A percentile compares a stretch with the other conserved stretches of the same genome.
Conservation (phyloP, 2,797 vertebrate genomes). For the Gallinago stenura region DNA sequence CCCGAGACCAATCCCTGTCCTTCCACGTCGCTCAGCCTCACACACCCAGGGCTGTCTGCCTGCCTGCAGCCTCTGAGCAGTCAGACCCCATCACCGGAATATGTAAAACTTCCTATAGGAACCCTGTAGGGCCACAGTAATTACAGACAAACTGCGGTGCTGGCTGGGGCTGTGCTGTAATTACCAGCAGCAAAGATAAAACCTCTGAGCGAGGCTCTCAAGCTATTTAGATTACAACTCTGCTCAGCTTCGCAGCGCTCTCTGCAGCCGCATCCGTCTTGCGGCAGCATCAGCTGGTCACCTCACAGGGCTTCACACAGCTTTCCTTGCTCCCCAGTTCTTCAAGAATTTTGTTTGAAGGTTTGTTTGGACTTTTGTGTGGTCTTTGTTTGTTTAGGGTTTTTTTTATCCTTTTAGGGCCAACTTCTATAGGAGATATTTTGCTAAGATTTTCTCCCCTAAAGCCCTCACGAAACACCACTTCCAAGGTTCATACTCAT, state of each 20-base stretch:
- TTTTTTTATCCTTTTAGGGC: neutral
- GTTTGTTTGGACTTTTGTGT: neutral
- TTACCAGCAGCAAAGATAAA: neutral
- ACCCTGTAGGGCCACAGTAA: neutral
- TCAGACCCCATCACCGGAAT: neutral
- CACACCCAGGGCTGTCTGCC: neutral
- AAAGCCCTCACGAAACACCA: neutral
- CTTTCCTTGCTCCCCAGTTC: neutral
- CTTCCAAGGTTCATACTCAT: neutral
- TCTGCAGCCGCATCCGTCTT: neutral
- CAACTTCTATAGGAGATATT: neutral
- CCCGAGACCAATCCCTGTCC: accelerated
- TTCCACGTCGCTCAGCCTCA: neutral
- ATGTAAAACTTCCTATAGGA: neutral
- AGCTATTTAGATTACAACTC: neutral
- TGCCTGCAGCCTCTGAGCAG: neutral
- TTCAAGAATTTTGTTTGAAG: neutral
- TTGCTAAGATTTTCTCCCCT: neutral
- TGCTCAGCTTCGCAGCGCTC: accelerated
- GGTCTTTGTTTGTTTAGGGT: too few relatives aligned
- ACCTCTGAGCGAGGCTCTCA: neutral
- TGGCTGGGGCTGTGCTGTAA: neutral
- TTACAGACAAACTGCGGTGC: neutral
- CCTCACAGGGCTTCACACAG: accelerated
- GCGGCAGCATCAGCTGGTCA: neutral